Evolutionary conservation across 1,140 invertebrate genomes (phyloP), one percentile per base, ranked within the genome.

Genomic region (Stratiolaelaps scimitus): DNA sequence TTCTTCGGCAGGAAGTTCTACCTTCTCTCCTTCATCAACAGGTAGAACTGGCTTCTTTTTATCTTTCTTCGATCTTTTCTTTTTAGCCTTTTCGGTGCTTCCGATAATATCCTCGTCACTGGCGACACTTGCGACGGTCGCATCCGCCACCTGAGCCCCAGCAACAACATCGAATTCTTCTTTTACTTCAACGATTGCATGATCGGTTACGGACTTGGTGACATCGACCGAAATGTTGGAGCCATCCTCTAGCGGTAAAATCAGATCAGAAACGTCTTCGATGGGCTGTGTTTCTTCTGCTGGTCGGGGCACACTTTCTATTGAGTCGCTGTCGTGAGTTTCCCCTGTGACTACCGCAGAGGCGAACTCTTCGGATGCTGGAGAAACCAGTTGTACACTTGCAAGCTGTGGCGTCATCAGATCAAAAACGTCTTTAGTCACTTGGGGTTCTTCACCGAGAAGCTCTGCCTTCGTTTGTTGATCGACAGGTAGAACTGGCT

Each of bases 391-490:
- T 23, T 60, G 53, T 34, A 19, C 13, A 2, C 26, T 15, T n/a
- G 15, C 26, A 2, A 17, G 15, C 10, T 29, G 20, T 1, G 53
- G 53, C 10, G 53, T 4, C 15, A 20, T 26, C 53, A 60, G 20
- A 34, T 60, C 53, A 34, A 60, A 60, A 23, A 60, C 34, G 26
- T 60, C 53, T 60, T 4, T 34, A 26, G 26, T 23, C 15, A 60
- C 34, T 40, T 40, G 34, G 10, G 10, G 5, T 10, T 4, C 34
- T 10, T 40, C 5, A 6, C 4, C 4, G 10, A 6, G 34, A 40
- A 10, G 10, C 10, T 6, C 4, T 40, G 10, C 34, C 5, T 4
- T 40, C 4, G 4, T 40, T 40, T 4, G 5, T 4, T 40, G 34
- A 40, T 4, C 4, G 10, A 10, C 5, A 40, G 10, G 10, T 10